Base-by-base conservation (phyloP, 1,140 invertebrate genomes). In the Papilio helenus region DNA sequence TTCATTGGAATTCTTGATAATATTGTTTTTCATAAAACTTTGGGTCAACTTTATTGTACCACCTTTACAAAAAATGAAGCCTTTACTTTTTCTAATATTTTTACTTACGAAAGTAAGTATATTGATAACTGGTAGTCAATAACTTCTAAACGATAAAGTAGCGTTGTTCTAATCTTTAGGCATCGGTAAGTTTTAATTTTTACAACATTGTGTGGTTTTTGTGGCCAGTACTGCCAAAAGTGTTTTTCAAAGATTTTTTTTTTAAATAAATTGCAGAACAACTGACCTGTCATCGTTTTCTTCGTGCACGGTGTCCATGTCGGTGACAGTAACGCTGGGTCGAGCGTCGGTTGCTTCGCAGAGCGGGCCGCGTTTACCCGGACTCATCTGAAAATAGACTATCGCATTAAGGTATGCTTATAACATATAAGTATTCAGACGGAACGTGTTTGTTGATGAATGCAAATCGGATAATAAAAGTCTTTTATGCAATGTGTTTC, bases 251-350 rank as follows among this genome's bases (percentile, higher is more conserved):
- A n/a, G 18, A 7, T 65, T 65, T 68, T 65, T 29, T 29, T 68
- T 26, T 14, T 12, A 12, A 29, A 68, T 29, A 18, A 0, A 14
- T 26, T 34, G 14, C 14, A 29, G 58, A 76, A 29, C 12, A 65
- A 42, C 72, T 80, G 84, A 94, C 93, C 93, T 94, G 85, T 93
- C 93, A 80, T 94, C 93, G 79, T 94, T 94, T 85, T 94, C 93
- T 80, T 94, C 93, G 44, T 93, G 92, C 18, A 94, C 91, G 29
- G 93, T 92, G 84, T 94, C 93, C 93, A 94, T 94, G 80, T 94
- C 93, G 26, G 91, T 93, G 76, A 94, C 86, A 76, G 90, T 92
- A 85, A 93, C 87, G 80, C 85, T 87, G 65, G 92, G 92, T 65
- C 90, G 87, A 72, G 85, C 76, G 74, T 93, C 93, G 78, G 77